Base-by-base conservation (phyloP, 2,888 invertebrate species). In the Volucella inanis region DNA sequence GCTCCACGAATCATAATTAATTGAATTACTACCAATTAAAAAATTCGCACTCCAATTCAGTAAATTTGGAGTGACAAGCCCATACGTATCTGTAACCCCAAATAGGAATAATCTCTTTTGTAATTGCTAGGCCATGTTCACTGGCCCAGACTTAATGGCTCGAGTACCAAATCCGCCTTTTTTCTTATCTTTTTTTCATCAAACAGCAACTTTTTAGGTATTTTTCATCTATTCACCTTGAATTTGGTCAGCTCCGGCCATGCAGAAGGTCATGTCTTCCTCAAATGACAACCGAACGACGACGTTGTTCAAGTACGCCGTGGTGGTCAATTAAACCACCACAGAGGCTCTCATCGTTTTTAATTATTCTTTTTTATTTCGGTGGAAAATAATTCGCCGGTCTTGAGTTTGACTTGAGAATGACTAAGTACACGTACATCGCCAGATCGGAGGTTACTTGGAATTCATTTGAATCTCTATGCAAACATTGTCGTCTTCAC, bases 381-480 rank as follows among this genome's bases (percentile, higher is more conserved):
- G 79, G 65, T 76, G 59, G 47, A 72, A 77, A 54, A 61, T 45
- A 68, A 14, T 45, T n/a, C 47, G 38, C 31, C 9, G 12, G 47
- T 59, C 45, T 65, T 59, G 11, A 54, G 11, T 45, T 31, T 47
- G 52, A 45, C 71, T 64, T 52, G 38, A 50, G 61, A 49, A 64
- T 76, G 70, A 81, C 57, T 71, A 67, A 82, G 43, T 31, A 31
- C 61, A 72, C 47, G 59, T 55, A 67, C 67, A 50, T 15, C 64
- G 41, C 31, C 57, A 57, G 54, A 38, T 68, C 31, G 31, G 31
- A 47, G 31, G 72, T 41, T 57, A 55, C 81, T 78, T 79, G 74
- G 55, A 78, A 78, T 52, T 65, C 64, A 81, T 81, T 81, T 72
- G 62, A 70, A 81, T 75, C 6, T 78, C 83, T 65, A 68, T 74